A percentile compares a stretch with the other conserved stretches of the same genome.
These are phyloP conservation scores for Lytechinus variegatus DNA, from an alignment of 35 echinoderm and acorn worm genomes.

Conservation along the genomic window DNA sequence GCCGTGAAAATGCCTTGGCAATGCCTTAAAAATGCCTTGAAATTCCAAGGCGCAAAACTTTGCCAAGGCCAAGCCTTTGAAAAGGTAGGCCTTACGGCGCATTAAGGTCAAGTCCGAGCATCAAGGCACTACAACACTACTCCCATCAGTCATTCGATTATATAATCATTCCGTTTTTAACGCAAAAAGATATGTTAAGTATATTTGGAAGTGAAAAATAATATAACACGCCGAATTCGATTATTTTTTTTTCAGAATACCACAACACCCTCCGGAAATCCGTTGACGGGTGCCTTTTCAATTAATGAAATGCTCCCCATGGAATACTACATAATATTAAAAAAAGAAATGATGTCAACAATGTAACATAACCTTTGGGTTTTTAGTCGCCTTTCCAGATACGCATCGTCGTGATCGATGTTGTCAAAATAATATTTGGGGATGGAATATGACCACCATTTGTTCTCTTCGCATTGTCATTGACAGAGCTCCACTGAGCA, in stretches of 20 bases:
- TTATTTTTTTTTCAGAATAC: not conserved
- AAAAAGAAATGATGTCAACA: not conserved
- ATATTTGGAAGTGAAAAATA: not conserved
- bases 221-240: not conserved
- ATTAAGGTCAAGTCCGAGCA: no score
- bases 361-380: not conserved
- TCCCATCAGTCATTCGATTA: no score
- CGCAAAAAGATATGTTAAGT: not conserved
- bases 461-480: no score
- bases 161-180: not conserved
- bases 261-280: not conserved
- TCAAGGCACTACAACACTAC: no score
- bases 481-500: no score
- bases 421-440: no score
- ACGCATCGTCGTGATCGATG: not conserved
- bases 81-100: no score
- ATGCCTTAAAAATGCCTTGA: no score
- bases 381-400: not conserved
- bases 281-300: not conserved
- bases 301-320: not conserved
- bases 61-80: no score
- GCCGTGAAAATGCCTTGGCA: no score
- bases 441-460: no score
- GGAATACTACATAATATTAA: not conserved
- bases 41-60: no score